These are phyloP conservation scores for Bruchidius siliquastri DNA, from an alignment of 2,888 invertebrate species.

Conservation along the genomic window DNA sequence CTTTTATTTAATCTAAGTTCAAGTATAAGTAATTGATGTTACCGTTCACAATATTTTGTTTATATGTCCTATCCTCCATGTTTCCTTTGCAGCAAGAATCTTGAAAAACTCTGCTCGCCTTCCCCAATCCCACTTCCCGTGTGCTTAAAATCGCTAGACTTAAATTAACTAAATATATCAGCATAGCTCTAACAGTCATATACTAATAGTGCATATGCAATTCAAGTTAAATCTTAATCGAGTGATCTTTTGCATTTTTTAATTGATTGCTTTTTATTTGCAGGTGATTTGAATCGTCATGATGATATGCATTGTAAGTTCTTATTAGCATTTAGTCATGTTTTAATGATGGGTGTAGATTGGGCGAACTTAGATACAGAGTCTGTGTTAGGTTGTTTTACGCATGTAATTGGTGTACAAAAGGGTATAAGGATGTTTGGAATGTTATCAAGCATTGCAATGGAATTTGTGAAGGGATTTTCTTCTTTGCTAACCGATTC, in stretches of 20 bases:
- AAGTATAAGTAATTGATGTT: too few relatives aligned
- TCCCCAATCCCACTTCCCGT: slow-evolving; percentile 5
- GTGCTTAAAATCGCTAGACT: slow-evolving; percentile 5
- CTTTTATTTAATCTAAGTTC: too few relatives aligned
- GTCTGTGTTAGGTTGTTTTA: not conserved
- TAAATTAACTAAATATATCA: slow-evolving; percentile 6
- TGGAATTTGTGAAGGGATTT: too few relatives aligned
- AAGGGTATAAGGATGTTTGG: slow-evolving; percentile 16
- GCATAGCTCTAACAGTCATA: not conserved
- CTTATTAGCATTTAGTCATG: slow-evolving; percentile 9
- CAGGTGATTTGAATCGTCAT: slow-evolving; percentile 72
- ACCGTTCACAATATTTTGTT: too few relatives aligned
- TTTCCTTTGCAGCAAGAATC: slow-evolving; percentile 24
- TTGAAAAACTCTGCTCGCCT: slow-evolving; percentile 39
- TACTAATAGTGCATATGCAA: not conserved
- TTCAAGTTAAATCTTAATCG: not conserved
- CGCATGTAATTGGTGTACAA: slow-evolving; percentile 25
- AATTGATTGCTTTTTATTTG: slow-evolving; percentile 40
- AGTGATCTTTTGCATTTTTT: slow-evolving; percentile 13
- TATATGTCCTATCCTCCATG: not conserved
- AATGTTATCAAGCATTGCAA: not conserved
- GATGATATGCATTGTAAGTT: slow-evolving; percentile 75
- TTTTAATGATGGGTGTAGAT: not conserved
- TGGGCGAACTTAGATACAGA: slow-evolving; percentile 8
- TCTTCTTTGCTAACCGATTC: too few relatives aligned